Evolutionary conservation across 2,888 invertebrate species (phyloP).

Genomic region (Terebella lapidaria): DNA sequence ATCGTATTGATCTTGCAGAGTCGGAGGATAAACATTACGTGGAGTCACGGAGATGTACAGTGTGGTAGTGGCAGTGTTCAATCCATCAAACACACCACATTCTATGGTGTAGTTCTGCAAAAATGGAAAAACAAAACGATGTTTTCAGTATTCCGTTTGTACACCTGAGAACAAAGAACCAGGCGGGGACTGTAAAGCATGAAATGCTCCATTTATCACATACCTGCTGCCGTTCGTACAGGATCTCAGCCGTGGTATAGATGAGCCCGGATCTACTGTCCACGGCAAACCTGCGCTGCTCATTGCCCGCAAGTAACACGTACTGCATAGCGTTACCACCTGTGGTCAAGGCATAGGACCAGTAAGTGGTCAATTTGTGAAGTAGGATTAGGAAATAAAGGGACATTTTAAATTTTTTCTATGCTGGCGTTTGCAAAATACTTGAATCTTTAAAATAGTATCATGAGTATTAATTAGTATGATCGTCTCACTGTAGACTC

Average conservation of each 20-base stretch:
- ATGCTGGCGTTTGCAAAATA: neutral
- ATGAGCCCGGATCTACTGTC: neutral
- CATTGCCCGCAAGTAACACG: neutral
- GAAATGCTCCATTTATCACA: too few relatives aligned
- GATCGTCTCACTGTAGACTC: too few relatives aligned
- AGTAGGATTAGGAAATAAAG: too few relatives aligned
- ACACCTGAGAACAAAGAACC: too few relatives aligned
- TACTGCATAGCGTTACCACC: neutral
- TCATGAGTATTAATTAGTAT: neutral
- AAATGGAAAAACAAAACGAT: neutral
- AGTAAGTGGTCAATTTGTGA: too few relatives aligned
- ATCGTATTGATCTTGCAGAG: too few relatives aligned
- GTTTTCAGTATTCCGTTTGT: too few relatives aligned
- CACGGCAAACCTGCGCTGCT: neutral
- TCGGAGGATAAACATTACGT: slow-evolving; percentile 15
- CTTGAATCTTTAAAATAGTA: neutral
- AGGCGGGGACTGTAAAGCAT: too few relatives aligned
- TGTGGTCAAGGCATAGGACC: too few relatives aligned
- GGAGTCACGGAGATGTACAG: slow-evolving; percentile 23
- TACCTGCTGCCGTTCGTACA: neutral
- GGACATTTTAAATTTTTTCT: too few relatives aligned
- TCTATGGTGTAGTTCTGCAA: slow-evolving; percentile 17
- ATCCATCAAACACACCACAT: slow-evolving; percentile 25
- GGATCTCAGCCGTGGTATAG: neutral
- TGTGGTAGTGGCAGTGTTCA: slow-evolving; percentile 16